Evolutionary conservation across 92 coral and sea anemone genomes (phyloP).

Genomic region (Scolanthus callimorphus): DNA sequence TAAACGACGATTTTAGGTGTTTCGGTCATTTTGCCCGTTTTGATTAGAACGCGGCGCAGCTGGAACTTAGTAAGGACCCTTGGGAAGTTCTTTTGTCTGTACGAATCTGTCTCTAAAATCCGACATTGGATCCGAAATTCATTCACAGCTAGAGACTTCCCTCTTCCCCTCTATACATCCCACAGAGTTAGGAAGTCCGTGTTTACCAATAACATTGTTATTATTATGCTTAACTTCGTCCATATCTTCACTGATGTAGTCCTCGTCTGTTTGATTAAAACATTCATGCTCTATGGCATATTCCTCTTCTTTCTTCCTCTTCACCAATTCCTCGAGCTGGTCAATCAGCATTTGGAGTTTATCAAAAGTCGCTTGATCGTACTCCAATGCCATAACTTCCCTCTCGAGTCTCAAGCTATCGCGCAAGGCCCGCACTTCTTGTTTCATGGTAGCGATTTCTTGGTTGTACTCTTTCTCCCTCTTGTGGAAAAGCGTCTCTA

Average conservation of each 20-base stretch:
- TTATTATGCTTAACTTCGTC: slow-evolving; percentile 6
- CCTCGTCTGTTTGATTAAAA: slow-evolving; percentile 32
- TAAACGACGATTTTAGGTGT: too few relatives aligned
- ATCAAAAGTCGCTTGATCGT: slow-evolving; percentile 71
- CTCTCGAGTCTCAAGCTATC: slow-evolving; percentile 74
- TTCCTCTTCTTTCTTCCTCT: slow-evolving; percentile 47
- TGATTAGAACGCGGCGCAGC: too few relatives aligned
- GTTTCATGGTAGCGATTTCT: slow-evolving; percentile 57
- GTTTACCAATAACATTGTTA: slow-evolving; percentile 27
- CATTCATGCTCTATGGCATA: slow-evolving; percentile 34
- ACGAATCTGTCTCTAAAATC: slow-evolving; percentile 21
- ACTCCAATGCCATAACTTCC: slow-evolving; percentile 78
- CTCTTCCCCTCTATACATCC: slow-evolving; percentile 61
- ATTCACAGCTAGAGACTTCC: slow-evolving; percentile 28
- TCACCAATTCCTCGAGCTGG: slow-evolving; percentile 65
- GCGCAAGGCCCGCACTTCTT: slow-evolving; percentile 66
- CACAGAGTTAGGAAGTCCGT: slow-evolving; percentile 60
- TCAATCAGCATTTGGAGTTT: slow-evolving; percentile 71
- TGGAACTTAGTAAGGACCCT: neutral
- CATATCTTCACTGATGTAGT: slow-evolving; percentile 25
- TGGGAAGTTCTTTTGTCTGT: neutral
- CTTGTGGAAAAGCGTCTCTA: slow-evolving; percentile 68
- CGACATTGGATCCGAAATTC: slow-evolving; percentile 1
- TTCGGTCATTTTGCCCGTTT: too few relatives aligned
- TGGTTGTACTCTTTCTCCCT: slow-evolving; percentile 63